phyloP scores from a whole-genome alignment of 2,888 invertebrate species.

The Papilio elwesi region DNA sequence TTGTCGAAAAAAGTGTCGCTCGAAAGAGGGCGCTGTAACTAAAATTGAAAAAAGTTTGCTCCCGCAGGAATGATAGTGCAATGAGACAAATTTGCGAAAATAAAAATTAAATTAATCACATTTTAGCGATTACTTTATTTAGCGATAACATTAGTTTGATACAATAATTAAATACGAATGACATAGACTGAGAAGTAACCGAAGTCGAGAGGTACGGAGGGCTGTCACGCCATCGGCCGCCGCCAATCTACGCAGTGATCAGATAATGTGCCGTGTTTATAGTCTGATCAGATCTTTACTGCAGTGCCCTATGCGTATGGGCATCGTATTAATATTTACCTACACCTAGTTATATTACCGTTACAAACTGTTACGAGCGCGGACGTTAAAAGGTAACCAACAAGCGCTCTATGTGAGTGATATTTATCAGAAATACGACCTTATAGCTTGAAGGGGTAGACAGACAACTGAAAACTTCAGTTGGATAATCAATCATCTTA shows the following conservation, averaged over 20 bases:
- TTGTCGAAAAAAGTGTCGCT: not conserved
- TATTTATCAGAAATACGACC: not conserved
- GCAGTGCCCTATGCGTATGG: slow-evolving; percentile 40
- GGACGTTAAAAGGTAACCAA: slow-evolving; percentile 13
- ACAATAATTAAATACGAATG: slow-evolving; percentile 48
- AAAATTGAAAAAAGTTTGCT: too few species aligned
- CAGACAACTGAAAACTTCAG: not conserved
- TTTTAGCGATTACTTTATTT: too few species aligned
- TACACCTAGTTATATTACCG: slow-evolving; percentile 28
- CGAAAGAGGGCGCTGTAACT: not conserved
- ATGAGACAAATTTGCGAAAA: not conserved
- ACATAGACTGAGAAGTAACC: not conserved
- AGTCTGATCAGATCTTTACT: slow-evolving; percentile 63
- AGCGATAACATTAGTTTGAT: too few species aligned
- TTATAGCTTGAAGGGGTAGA: not conserved
- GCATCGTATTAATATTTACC: slow-evolving; percentile 35
- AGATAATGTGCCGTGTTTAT: slow-evolving; percentile 74
- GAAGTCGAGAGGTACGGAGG: not conserved
- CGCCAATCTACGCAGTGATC: slow-evolving; percentile 46
- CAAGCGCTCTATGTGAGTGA: not conserved
- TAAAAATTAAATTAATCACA: not conserved
- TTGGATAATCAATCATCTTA: too few species aligned
- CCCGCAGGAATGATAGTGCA: not conserved
- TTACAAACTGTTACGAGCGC: slow-evolving; percentile 21
- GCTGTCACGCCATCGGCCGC: slow-evolving; percentile 52